Evolutionary conservation across 2,113 vertebrate species (phyloP).

Genomic region (Myotis davidii): DNA sequence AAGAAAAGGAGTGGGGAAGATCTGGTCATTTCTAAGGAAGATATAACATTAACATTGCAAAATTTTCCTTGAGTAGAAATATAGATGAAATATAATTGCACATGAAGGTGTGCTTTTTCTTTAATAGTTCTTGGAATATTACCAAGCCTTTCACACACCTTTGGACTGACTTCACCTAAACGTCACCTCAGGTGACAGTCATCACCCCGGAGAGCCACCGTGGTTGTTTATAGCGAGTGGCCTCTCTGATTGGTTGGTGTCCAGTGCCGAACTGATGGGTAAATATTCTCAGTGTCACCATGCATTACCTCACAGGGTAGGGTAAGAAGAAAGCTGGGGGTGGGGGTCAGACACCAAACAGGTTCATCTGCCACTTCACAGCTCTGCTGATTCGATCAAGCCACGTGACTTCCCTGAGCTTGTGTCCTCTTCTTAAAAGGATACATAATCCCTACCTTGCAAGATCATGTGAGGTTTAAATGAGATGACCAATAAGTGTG

Average conservation of each 20-base stretch:
- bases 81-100: background rate
- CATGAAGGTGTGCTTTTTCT: background rate
- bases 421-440: background rate
- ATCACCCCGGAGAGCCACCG: background rate
- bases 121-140: background rate
- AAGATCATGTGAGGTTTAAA: background rate
- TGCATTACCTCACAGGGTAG: background rate
- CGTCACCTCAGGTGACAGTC: background rate
- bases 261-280: background rate
- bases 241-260: background rate
- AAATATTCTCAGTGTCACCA: background rate
- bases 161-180: background rate
- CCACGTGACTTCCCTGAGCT: background rate
- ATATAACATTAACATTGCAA: background rate
- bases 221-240: fast-evolving
- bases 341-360: background rate
- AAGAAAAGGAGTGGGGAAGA: background rate
- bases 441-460: background rate
- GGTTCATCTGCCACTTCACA: background rate
- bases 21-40: background rate
- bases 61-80: background rate
- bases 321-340: background rate
- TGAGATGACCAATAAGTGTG: background rate
- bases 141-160: background rate
- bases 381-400: background rate